Evolutionary conservation across 1,140 invertebrate species (phyloP), one percentile per base, ranked within the genome.

Genomic region (Cydia pomonella): DNA sequence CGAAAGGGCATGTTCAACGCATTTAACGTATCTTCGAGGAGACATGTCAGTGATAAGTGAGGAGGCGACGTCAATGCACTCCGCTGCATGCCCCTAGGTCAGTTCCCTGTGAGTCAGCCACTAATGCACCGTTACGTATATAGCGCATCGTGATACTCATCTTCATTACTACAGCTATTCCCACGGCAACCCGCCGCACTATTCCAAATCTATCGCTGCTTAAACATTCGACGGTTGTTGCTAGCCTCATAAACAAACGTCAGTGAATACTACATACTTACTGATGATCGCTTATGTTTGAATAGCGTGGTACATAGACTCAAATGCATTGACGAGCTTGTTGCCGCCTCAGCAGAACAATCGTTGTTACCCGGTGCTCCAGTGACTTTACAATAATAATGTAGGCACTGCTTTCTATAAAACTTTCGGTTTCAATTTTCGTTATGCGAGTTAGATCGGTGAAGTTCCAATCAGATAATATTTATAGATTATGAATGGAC

Each of bases 71-170:
- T 93, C 91, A 93, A 91, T 90, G 90, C 91, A 92, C 91, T 91
- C 88, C 76, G 82, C 79, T 91, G 87, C 90, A 91, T 89, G 89
- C 87, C 79, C 83, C 79, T 92, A 93, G 91, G 91, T 92, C 91
- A 93, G 91, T 93, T 92, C 91, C 89, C 90, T 88, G 84, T 92
- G 89, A 92, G 76, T 92, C 88, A 92, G 85, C 84, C 85, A 80
- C 80, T 85, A 79, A 85, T 92, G 86, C 89, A 92, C 90, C 89
- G 90, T 92, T 92, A 92, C 87, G 75, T 88, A 86, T 78, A 87
- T 82, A 87, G 81, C 77, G 82, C 87, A 87, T 86, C 87, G 84
- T 87, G 86, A 87, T 87, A 84, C 80, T 74, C 73, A 81, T 82
- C 80, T 82, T 80, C 75, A 88, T 80, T 77, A 80, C 75, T 33